phyloP scores from a whole-genome alignment of 2,113 vertebrate genomes.

The Pluvialis apricaria region DNA sequence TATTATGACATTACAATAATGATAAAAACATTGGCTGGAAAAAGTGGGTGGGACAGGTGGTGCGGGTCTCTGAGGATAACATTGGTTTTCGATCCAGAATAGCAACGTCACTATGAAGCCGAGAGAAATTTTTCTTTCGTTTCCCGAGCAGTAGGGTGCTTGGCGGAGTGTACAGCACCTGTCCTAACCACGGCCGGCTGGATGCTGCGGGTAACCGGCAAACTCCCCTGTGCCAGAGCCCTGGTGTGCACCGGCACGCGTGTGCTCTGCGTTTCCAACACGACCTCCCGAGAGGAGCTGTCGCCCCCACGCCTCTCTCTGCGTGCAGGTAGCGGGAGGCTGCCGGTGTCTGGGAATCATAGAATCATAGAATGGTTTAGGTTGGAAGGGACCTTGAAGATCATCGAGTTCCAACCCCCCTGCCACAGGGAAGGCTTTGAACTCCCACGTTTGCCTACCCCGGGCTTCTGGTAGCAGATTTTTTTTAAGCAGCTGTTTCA shows the following conservation, averaged over 20 bases:
- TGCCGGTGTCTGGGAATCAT: too few species aligned
- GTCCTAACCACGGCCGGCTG: background rate
- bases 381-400: too few species aligned
- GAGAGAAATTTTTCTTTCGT: background rate
- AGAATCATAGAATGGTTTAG: too few species aligned
- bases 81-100: background rate
- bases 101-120: background rate
- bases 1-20: background rate
- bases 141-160: background rate
- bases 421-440: background rate
- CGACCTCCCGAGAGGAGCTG: fast-evolving
- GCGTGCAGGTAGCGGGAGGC: background rate
- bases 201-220: background rate
- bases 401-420: too few species aligned
- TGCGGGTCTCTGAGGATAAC: background rate
- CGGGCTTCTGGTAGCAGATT: background rate
- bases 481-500: background rate
- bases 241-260: fast-evolving
- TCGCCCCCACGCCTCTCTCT: background rate
- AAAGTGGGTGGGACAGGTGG: background rate
- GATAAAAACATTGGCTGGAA: background rate
- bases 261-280: background rate
- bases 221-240: background rate
- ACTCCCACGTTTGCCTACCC: background rate
- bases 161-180: background rate